Evolutionary conservation across 2,888 invertebrate genomes (phyloP).

Genomic region (Lordiphosa andalusiaca): DNA sequence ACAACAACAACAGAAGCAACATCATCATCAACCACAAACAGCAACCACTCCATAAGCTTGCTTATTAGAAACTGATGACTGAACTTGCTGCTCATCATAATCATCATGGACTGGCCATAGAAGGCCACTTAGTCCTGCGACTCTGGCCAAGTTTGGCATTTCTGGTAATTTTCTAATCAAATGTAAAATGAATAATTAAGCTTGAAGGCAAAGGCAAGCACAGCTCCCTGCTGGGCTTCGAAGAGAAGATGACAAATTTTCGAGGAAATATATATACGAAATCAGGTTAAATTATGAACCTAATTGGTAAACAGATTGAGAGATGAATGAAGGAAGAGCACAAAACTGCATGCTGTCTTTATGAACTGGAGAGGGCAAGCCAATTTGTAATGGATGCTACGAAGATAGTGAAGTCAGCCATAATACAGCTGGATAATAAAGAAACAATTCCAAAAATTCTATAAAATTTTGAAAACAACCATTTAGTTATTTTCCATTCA

Average conservation of each 20-base stretch:
- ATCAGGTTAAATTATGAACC: neutral
- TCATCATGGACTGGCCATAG: slow-evolving; percentile 15
- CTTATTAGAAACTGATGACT: slow-evolving; percentile 40
- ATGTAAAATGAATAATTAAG: slow-evolving; percentile 38
- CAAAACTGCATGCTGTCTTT: too few species aligned
- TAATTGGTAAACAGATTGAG: slow-evolving; percentile 10
- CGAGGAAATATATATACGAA: neutral
- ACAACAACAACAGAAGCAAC: neutral
- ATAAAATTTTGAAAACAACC: neutral
- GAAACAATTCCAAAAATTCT: too few species aligned
- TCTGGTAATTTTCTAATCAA: slow-evolving; percentile 37
- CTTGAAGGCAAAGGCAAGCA: slow-evolving; percentile 1
- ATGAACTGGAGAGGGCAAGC: too few species aligned
- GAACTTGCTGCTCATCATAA: slow-evolving; percentile 23
- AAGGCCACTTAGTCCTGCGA: neutral
- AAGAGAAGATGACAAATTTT: slow-evolving; percentile 15
- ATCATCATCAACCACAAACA: neutral
- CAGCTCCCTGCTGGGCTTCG: slow-evolving; percentile 1
- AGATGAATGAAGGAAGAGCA: neutral
- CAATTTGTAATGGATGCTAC: too few species aligned
- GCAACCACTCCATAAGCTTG: slow-evolving; percentile 19
- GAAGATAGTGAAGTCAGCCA: too few species aligned
- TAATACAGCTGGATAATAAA: too few species aligned
- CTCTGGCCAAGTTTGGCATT: neutral
- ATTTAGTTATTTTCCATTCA: slow-evolving; percentile 17